Percentiles rank a stretch among this genome's conserved stretches.
These are phyloP conservation scores for Andricus grossulariae DNA, from an alignment of 1,140 invertebrate species.

Conservation along the genomic window DNA sequence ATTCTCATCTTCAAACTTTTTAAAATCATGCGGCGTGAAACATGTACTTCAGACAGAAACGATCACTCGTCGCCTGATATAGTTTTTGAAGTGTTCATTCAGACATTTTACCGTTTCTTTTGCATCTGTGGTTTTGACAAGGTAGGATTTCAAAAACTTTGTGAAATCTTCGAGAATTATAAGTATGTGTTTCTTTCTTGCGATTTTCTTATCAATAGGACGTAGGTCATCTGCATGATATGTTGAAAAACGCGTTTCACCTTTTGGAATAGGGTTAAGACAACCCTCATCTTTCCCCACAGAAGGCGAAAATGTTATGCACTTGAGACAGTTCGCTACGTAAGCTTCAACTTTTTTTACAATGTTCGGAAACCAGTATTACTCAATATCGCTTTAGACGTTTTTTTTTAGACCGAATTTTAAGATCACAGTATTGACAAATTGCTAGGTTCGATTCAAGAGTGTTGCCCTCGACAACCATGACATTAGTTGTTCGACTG, in stretches of 20 bases:
- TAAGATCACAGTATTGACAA: too few species aligned
- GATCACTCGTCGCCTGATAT: conserved; percentile 49
- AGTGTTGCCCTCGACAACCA: too few species aligned
- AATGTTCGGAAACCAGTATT: conserved; percentile 47
- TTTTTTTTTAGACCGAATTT: too few species aligned
- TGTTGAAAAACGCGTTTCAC: conserved; percentile 45
- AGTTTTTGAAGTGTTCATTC: conserved; percentile 33
- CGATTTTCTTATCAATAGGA: conserved; percentile 42
- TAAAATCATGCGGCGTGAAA: conserved; percentile 56
- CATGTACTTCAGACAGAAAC: conserved; percentile 53
- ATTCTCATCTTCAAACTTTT: too few species aligned
- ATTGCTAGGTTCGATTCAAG: too few species aligned
- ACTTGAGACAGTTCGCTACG: conserved; percentile 49
- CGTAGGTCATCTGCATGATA: conserved; percentile 57
- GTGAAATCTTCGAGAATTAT: conserved; percentile 51
- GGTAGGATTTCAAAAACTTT: conserved; percentile 49
- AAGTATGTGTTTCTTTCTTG: conserved; percentile 46
- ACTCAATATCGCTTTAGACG: neutral
- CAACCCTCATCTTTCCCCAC: conserved; percentile 45
- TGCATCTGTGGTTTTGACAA: conserved; percentile 36
- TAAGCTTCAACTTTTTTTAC: conserved; percentile 33
- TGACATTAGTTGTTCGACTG: too few species aligned
- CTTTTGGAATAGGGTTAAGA: conserved; percentile 54
- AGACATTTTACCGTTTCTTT: conserved; percentile 37
- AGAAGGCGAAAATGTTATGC: conserved; percentile 39